Base-by-base conservation (phyloP, 2,113 vertebrate genomes). In the Carassius carassius region DNA sequence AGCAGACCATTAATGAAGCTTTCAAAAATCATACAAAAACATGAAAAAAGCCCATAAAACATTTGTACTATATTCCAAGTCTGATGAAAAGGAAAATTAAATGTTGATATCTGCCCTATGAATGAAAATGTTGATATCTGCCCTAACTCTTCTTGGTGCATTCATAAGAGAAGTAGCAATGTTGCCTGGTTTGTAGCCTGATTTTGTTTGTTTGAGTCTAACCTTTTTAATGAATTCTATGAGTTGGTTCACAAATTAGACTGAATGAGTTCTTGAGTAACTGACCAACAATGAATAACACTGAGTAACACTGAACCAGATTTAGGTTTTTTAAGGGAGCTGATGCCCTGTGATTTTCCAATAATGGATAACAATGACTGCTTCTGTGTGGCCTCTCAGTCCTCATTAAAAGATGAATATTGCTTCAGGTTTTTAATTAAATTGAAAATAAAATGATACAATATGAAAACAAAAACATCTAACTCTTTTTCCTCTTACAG, bases 401-500 rank as follows among this genome's bases (percentile, higher is more conserved):
- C 11, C 44, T 47, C 11, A 0, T 47, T 47, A 47, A 47, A 47
- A 47, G 44, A 47, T 11, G 2, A 12, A 12, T 12, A 47, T 47
- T 47, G 10, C 44, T 47, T 47, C 44, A 47, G 10, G 11, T 47
- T 47, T 47, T 47, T 47, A 11, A 47, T 47, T 10, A 47, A 47
- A 47, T 47, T 0, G 2, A 47, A 47, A 78, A n/a, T n/a, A 37
- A 19, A 78, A 29, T 12, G 21, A 58, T 23, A 63, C 32, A 73
- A 58, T 17, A 51, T 60, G 17, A 58, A 51, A 49, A 25, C 41
- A 49, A 35, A 51, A 65, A 65, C 16, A 67, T 10, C n/a, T 80
- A 72, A 65, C 67, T 83, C 80, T 84, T 84, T 86, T 47, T 74
- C 81, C 12, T 35, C 77, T 84, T 84, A 58, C 93, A 99, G 98